Evolutionary conservation across 2,113 vertebrate genomes (phyloP).

Genomic region (Turnix velox): DNA sequence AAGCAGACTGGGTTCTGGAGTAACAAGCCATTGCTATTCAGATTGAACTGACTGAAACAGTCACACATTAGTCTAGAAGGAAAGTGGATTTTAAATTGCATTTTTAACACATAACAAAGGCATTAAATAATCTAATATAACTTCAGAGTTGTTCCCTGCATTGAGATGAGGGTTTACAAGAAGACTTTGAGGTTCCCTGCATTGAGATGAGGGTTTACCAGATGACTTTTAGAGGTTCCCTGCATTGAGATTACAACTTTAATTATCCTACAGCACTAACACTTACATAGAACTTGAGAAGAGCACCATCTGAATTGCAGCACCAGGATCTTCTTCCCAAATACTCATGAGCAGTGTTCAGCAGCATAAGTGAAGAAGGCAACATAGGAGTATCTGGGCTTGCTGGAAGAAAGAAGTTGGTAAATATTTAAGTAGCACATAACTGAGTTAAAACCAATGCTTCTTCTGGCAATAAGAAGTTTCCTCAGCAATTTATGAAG

Average conservation of each 20-base stretch:
- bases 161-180: no score
- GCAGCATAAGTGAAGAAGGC: conserved; percentile 92
- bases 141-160: neutral
- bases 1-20: neutral
- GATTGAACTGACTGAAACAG: neutral
- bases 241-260: no score
- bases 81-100: neutral
- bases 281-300: conserved; percentile 95
- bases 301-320: conserved; percentile 89
- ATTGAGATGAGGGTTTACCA: neutral
- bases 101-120: neutral
- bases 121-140: neutral
- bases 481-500: neutral
- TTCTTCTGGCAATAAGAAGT: neutral
- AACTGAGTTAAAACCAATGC: neutral
- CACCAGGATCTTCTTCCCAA: conserved; percentile 92
- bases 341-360: conserved; percentile 95
- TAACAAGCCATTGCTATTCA: neutral
- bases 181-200: neutral
- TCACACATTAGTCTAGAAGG: neutral
- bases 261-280: neutral
- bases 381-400: conserved; percentile 82
- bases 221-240: neutral
- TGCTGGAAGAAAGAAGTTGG: conserved; percentile 38
- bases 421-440: neutral